Conservation (phyloP, 2,113 vertebrate genomes). For the Gnathonemus longibarbis region DNA sequence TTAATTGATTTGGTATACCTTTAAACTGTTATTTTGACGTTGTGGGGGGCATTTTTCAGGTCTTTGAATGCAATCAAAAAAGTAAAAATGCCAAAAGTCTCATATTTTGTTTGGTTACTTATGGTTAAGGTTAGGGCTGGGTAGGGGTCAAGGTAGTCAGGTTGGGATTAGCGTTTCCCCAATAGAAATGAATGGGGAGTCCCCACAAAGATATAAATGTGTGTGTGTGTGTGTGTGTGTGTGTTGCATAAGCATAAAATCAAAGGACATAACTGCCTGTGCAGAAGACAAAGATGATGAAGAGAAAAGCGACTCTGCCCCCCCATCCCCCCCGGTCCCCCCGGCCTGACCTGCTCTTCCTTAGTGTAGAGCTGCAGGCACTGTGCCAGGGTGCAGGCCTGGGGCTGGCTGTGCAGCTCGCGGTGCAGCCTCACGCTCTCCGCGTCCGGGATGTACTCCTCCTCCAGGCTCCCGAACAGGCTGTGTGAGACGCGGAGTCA, state of each 20-base stretch:
- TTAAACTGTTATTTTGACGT: no score
- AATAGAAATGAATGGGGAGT: no score
- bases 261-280: not conserved
- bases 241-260: not conserved
- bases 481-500: slow-evolving; percentile 44
- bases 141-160: no score
- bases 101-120: no score
- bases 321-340: not conserved
- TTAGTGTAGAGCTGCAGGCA: slow-evolving; percentile 99
- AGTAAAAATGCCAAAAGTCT: no score
- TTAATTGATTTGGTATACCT: no score
- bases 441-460: slow-evolving; percentile 91
- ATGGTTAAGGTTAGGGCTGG: no score
- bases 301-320: not conserved
- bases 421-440: slow-evolving; percentile 90
- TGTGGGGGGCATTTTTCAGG: no score
- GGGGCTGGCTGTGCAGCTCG: slow-evolving; percentile 89
- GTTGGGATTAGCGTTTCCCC: no score
- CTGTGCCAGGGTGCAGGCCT: slow-evolving; percentile 90
- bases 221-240: not conserved
- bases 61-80: no score
- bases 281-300: not conserved
- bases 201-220: no score
- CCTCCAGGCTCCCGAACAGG: slow-evolving; percentile 86
- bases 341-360: slow-evolving; percentile 82